Percentiles rank a stretch among this genome's conserved stretches.
Evolutionary conservation across 2,113 vertebrate genomes (phyloP).

Genomic region (Xerus inauris): DNA sequence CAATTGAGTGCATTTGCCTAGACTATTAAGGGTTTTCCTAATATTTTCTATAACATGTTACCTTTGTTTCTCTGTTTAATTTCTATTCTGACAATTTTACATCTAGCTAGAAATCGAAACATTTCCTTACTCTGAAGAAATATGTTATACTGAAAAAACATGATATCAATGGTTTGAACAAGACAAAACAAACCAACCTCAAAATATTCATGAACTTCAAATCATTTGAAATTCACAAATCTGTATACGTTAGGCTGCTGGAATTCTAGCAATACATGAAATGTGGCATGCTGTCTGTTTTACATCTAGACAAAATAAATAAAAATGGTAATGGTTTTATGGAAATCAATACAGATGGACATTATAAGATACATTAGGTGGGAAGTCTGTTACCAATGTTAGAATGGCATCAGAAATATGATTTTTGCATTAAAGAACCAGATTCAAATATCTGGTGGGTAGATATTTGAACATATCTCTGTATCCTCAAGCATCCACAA

Average conservation of each 20-base stretch:
- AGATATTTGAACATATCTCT: neutral
- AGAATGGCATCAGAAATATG: neutral
- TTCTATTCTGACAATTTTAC: constrained; percentile 61
- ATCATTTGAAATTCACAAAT: constrained; percentile 62
- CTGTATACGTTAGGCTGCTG: constrained; percentile 34
- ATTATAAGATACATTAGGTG: neutral
- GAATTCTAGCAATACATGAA: constrained; percentile 57
- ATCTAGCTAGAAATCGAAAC: constrained; percentile 62
- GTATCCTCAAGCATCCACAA: neutral
- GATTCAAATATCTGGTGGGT: neutral
- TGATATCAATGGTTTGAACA: constrained; percentile 59
- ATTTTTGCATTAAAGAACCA: neutral
- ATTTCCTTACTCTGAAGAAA: constrained; percentile 68
- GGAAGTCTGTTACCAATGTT: constrained; percentile 41
- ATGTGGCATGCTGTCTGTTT: constrained; percentile 65
- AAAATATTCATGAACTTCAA: constrained; percentile 68
- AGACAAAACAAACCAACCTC: constrained; percentile 73
- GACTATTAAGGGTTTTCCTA: constrained; percentile 35
- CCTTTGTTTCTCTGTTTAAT: constrained; percentile 59
- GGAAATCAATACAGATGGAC: constrained; percentile 27
- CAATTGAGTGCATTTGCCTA: constrained; percentile 3
- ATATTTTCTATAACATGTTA: constrained; percentile 39
- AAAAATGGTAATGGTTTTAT: constrained; percentile 51
- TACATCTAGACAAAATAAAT: constrained; percentile 77
- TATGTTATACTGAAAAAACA: constrained; percentile 65